Evolutionary conservation across 2,888 invertebrate species (phyloP), one percentile per base, ranked within the genome.

Genomic region (Eupeodes latifasciatus): DNA sequence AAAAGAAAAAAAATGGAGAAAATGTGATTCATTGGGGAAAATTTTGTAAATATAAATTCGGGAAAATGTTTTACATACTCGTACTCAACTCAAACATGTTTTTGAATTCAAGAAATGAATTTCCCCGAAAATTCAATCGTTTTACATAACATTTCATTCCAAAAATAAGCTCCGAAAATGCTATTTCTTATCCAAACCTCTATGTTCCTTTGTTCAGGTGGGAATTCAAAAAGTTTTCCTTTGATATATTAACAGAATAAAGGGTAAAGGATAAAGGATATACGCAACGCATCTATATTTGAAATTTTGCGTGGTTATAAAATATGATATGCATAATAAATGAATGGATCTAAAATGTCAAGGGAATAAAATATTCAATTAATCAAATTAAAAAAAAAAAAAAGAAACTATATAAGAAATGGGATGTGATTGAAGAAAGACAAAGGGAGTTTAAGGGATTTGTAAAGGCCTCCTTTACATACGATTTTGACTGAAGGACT

Each of bases 1-100:
- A 16, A 69, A 55, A 9, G 51, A 27, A 27, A 27, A 27, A 27
- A 27, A 27, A 27, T 27, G 27, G 53, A 53, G 55, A 40, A 40
- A 71, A 44, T 69, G 5, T 69, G 69, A 69, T 71, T 71, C 44
- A 69, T 69, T 69, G 36, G 16, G 12, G 40, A 12, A 69, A 27
- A 51, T 51, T 51, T n/a, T 57, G 19, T 49, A 67, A 51, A 67
- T 55, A 40, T 49, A 44, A 66, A 66, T 7, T 7, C 5, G 27
- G 27, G 47, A 34, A 49, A 66, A 9, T 27, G 49, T 66, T 49
- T 66, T 14, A 62, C 62, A 62, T 16, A 4, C 40, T 40, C 40
- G 4, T 40, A 40, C 6, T 5, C 9, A 40, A 5, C 40, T 40
- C 0, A 40, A 40, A 40, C 40, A 40, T 40, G 40, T 40, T 40